Conservation (phyloP, 2,797 vertebrate genomes). For the Sciaenops ocellatus region DNA sequence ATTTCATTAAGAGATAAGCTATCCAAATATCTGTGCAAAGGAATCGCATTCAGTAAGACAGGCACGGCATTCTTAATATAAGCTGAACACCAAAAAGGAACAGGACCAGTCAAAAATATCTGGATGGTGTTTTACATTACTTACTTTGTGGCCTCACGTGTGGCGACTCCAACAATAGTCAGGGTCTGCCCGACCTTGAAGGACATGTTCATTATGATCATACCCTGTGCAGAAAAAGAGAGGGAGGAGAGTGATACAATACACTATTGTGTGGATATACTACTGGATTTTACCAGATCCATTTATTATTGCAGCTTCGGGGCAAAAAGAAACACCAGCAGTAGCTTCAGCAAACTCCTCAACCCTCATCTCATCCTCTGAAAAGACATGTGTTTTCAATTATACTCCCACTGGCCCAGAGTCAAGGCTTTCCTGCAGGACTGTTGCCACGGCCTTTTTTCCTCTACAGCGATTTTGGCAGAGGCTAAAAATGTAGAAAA, state of each 20-base stretch:
- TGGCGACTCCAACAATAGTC: constrained; percentile 76
- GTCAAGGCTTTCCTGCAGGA: constrained; percentile 28
- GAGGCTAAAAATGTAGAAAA: constrained; percentile 49
- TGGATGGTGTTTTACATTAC: constrained; percentile 11
- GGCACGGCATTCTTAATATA: not conserved
- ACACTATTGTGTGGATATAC: constrained; percentile 37
- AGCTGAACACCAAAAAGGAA: not conserved
- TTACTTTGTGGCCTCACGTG: constrained; percentile 64
- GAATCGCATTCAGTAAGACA: not conserved
- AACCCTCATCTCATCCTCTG: constrained; percentile 19
- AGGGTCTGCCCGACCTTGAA: constrained; percentile 85
- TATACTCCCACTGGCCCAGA: constrained; percentile 38
- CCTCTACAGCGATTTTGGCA: constrained; percentile 51
- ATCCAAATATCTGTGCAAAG: not conserved
- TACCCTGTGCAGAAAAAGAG: constrained; percentile 63
- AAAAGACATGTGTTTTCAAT: constrained; percentile 77
- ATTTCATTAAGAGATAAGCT: not conserved
- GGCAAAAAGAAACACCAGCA: not conserved
- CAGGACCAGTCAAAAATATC: too few relatives aligned
- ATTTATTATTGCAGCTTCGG: constrained; percentile 27
- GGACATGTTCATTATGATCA: constrained; percentile 85
- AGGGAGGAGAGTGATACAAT: not conserved
- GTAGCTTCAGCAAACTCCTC: constrained; percentile 19
- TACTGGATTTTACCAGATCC: constrained; percentile 34
- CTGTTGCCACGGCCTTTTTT: constrained; percentile 38